A percentile compares a stretch with the other conserved stretches of the same genome.
Conservation (phyloP, 2,888 invertebrate species). For the Melanotus villosus region DNA sequence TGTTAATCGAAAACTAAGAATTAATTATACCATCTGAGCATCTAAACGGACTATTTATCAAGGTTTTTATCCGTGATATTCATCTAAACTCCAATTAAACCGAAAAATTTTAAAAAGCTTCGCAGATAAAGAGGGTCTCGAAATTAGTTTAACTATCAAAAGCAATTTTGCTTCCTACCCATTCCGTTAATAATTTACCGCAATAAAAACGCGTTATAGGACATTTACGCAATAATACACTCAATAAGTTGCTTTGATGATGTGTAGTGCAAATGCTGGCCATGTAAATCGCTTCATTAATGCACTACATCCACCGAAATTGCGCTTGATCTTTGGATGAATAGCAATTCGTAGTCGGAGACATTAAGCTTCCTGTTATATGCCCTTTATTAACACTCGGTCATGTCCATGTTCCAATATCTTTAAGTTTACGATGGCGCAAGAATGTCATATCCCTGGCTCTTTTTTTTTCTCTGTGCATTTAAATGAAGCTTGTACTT, state of each 20-base stretch:
- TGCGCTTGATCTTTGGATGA: constrained; percentile 51
- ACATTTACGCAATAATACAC: constrained; percentile 33
- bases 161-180: not conserved
- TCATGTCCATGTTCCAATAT: constrained; percentile 64
- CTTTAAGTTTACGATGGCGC: constrained; percentile 67
- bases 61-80: not conserved
- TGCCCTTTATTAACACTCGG: constrained; percentile 63
- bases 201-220: constrained; percentile 6
- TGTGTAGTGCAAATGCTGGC: constrained; percentile 56
- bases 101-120: constrained; percentile 6
- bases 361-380: constrained; percentile 52
- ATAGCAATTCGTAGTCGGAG: constrained; percentile 48
- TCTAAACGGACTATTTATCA: constrained; percentile 18
- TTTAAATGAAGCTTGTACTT: constrained; percentile 63
- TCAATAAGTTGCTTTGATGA: constrained; percentile 35
- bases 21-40: constrained; percentile 17
- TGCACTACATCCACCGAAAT: constrained; percentile 53
- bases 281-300: constrained; percentile 68
- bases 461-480: constrained; percentile 63
- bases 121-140: constrained; percentile 5
- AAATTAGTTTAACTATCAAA: not conserved
- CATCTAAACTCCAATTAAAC: constrained; percentile 21
- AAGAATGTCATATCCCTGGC: constrained; percentile 67
- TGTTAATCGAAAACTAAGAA: constrained; percentile 21
- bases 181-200: not conserved